Evolutionary conservation across 1,140 invertebrate species (phyloP).

Genomic region (Cyclargus thomasi): DNA sequence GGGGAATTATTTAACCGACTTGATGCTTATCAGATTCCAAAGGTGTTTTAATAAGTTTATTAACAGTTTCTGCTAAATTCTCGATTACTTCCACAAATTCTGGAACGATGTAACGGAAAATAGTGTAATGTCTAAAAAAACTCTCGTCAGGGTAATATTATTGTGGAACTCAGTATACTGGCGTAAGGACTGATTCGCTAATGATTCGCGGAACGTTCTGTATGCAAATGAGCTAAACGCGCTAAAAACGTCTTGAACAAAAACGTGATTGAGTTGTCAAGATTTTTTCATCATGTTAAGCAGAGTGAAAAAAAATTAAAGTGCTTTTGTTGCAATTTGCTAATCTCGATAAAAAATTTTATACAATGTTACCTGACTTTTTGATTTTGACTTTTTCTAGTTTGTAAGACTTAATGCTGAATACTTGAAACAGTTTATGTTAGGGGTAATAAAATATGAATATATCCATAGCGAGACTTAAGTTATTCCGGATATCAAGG

Average conservation of each 20-base stretch:
- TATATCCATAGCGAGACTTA: constrained; percentile 31
- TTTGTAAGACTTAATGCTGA: neutral
- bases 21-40: constrained; percentile 22
- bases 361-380: neutral
- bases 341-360: neutral
- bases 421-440: neutral
- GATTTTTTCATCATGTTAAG: constrained; percentile 34
- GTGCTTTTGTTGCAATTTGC: neutral
- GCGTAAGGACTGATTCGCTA: neutral
- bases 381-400: neutral
- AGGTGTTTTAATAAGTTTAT: neutral
- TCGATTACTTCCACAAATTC: neutral
- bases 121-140: neutral
- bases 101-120: neutral
- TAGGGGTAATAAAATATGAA: constrained; percentile 32
- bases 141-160: neutral
- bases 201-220: constrained; percentile 55
- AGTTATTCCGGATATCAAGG: constrained; percentile 61
- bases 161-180: neutral
- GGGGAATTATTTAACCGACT: neutral
- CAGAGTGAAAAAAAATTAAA: constrained; percentile 25
- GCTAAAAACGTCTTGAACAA: constrained; percentile 39
- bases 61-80: neutral
- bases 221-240: constrained; percentile 58
- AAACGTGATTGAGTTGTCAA: constrained; percentile 46